Conservation (phyloP, 2,797 vertebrate genomes). For the Alosa sapidissima region DNA sequence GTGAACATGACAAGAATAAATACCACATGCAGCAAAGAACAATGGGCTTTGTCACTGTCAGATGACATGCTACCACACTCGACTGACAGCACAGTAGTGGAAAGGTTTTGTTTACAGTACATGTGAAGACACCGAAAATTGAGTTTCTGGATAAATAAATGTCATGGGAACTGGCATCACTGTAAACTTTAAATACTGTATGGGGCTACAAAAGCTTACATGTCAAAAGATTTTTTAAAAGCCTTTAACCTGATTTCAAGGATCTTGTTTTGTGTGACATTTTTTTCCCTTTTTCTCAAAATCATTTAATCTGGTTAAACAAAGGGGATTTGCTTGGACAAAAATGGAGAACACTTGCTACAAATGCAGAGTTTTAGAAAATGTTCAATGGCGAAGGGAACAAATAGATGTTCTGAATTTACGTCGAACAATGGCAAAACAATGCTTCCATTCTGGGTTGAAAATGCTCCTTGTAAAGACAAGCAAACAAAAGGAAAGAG, state of each 20-base stretch:
- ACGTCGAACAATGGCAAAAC: slow-evolving; percentile 63
- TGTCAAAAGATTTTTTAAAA: slow-evolving; percentile 29
- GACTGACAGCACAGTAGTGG: background rate
- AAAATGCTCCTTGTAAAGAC: slow-evolving; percentile 60
- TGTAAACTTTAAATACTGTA: slow-evolving; percentile 30
- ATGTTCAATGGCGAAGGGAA: slow-evolving; percentile 59
- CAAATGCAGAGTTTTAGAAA: slow-evolving; percentile 53
- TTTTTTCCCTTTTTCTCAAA: slow-evolving; percentile 48
- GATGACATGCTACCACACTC: slow-evolving; percentile 28
- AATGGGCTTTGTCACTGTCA: slow-evolving; percentile 41
- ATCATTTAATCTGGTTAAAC: slow-evolving; percentile 53
- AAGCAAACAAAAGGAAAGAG: slow-evolving; percentile 55
- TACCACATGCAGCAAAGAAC: slow-evolving; percentile 39
- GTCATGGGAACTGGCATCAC: slow-evolving; percentile 28
- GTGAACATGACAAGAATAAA: slow-evolving; percentile 54
- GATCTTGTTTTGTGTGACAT: slow-evolving; percentile 51
- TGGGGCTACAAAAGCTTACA: slow-evolving; percentile 19
- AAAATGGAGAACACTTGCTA: slow-evolving; percentile 43
- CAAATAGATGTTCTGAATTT: slow-evolving; percentile 63
- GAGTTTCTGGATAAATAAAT: slow-evolving; percentile 15
- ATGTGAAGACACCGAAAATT: background rate
- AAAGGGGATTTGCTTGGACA: slow-evolving; percentile 42
- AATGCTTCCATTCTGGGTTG: slow-evolving; percentile 55
- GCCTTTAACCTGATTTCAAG: slow-evolving; percentile 56
- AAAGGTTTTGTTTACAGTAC: background rate